Base-by-base conservation (phyloP, 2,113 vertebrate species). In the Crypturellus undulatus region DNA sequence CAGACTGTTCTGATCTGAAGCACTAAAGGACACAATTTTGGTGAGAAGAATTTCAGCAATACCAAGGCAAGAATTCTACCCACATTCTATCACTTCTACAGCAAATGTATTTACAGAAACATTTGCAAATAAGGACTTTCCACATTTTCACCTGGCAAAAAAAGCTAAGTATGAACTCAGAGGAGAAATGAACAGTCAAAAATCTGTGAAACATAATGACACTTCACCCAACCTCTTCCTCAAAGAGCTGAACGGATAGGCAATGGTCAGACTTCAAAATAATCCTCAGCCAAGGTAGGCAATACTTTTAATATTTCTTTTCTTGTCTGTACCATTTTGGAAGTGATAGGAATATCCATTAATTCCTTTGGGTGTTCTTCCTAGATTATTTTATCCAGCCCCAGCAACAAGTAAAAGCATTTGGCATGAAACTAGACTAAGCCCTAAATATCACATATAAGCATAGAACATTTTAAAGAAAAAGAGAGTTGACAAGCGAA, bases 401-500 rank as follows among this genome's bases (percentile, higher is more conserved):
- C 24, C 34, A 85, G 47, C 69, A 92, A 90, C 73, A 96, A 54
- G 60, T 79, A 95, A 96, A 92, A 22, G 86, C 24, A 45, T 87
- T 96, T 96, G 79, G 89, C 82, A 94, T 40, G n/a, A 95, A 69
- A 93, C 87, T 89, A 94, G 85, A 95, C 65, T 72, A 92, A 94
- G 71, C 30, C 87, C 77, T 96, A 94, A 84, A 67, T 92, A 95
- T 87, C 77, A 89, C 96, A 91, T 73, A 63, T 9, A 95, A 83
- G 81, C 49, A 79, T 30, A 21, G 47, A 69, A 87, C 65, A 73
- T 83, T 95, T 96, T 94, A 95, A 97, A 97, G 95, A 86, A 96
- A 64, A 94, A 85, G 84, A 91, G 82, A 97, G 84, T 2, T 92
- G 94, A 96, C 97, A 98, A 95, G 96, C 63, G 59, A 96, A 96